A percentile compares a stretch with the other conserved stretches of the same genome.
Conservation (phyloP, 1,140 invertebrate species). For the Alviniconcha marisindica region DNA sequence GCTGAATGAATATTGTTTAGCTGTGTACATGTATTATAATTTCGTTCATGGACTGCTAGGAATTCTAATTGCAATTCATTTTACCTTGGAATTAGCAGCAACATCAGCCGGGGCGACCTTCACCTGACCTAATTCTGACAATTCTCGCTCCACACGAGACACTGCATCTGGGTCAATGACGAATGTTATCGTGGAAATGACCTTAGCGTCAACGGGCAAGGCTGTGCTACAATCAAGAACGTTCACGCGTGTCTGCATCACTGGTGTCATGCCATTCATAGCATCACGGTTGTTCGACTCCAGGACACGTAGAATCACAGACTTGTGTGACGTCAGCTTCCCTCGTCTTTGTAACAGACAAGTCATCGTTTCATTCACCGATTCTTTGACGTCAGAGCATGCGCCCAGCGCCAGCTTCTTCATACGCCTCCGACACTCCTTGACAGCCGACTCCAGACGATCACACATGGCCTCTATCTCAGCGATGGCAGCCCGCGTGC, state of each 20-base stretch:
- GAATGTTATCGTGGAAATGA: not conserved
- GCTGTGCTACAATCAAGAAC: not conserved
- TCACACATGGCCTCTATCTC: not conserved
- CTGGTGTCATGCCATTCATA: not conserved
- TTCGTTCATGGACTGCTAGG: no score
- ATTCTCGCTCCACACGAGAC: not conserved
- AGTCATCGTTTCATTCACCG: not conserved
- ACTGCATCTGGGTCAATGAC: not conserved
- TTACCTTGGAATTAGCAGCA: no score
- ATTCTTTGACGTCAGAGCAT: not conserved
- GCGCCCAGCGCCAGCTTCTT: not conserved
- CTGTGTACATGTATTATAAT: no score
- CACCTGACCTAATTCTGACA: not conserved
- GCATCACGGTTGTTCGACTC: not conserved
- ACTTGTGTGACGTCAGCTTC: conserved; percentile 7
- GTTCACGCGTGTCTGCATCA: not conserved
- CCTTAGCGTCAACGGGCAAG: not conserved
- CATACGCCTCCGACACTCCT: not conserved
- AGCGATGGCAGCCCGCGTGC: not conserved
- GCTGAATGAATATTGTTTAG: no score
- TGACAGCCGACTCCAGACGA: not conserved
- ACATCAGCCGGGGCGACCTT: not conserved
- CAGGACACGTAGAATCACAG: not conserved
- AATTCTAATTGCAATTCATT: no score
- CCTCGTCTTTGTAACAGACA: not conserved